Evolutionary conservation across 2,888 invertebrate species (phyloP).

Genomic region (Osmoderma eremita): DNA sequence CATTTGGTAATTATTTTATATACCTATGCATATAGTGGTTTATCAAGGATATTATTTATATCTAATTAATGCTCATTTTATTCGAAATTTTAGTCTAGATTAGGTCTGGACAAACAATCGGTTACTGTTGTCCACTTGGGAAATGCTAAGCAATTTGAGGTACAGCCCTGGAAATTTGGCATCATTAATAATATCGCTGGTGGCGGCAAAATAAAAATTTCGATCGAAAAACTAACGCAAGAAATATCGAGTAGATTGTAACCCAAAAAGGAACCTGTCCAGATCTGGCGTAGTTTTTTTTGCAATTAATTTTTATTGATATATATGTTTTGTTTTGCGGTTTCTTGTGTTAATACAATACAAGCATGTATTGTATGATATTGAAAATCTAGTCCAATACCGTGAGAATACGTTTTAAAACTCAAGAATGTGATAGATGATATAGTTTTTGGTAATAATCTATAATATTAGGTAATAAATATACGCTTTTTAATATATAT

Average conservation of each 20-base stretch:
- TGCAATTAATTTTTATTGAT: constrained; percentile 10
- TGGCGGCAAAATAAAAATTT: no score
- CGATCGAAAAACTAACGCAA: no score
- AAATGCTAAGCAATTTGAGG: no score
- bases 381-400: constrained; percentile 40
- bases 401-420: constrained; percentile 37
- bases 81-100: constrained; percentile 5
- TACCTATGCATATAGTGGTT: constrained; percentile 21
- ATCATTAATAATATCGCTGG: no score
- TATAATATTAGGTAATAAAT: constrained; percentile 34
- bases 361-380: constrained; percentile 19
- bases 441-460: constrained; percentile 38
- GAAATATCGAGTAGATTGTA: no score
- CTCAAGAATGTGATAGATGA: constrained; percentile 46
- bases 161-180: no score
- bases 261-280: no score
- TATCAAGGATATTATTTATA: constrained; percentile 32
- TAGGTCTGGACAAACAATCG: background rate
- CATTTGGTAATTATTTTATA: constrained; percentile 26
- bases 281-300: no score
- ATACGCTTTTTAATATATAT: constrained; percentile 40
- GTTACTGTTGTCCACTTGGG: no score
- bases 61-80: background rate
- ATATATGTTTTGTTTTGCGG: background rate
- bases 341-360: constrained; percentile 5